These are phyloP conservation scores for Schizopygopsis malacanthus DNA, from an alignment of 2,797 vertebrate genomes.

Conservation along the genomic window DNA sequence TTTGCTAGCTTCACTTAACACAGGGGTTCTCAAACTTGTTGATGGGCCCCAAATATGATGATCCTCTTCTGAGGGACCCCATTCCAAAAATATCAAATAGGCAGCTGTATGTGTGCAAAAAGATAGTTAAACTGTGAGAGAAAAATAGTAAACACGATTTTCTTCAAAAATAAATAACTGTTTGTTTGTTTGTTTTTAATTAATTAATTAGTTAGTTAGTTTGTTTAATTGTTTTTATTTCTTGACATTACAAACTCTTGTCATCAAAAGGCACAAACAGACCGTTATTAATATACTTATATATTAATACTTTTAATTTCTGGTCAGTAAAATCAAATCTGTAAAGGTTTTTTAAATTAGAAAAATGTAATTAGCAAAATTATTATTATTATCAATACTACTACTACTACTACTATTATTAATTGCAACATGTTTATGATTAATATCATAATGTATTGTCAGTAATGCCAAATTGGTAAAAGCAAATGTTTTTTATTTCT, in stretches of 20 bases:
- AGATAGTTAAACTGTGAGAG: neutral
- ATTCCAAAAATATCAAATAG: neutral
- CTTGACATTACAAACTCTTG: neutral
- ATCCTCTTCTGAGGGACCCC: neutral
- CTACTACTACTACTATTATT: no score
- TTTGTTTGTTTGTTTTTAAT: no score
- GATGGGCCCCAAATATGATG: neutral
- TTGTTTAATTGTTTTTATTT: neutral
- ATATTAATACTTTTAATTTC: neutral
- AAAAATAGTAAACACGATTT: neutral
- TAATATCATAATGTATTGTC: neutral
- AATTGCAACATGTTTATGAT: neutral
- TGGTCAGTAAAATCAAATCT: neutral
- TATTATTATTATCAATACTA: neutral
- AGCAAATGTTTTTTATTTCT: neutral
- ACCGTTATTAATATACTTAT: neutral
- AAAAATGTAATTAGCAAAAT: neutral
- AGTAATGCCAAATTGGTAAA: neutral
- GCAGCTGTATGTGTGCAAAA: neutral
- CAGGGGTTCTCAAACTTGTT: neutral
- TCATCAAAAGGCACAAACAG: neutral
- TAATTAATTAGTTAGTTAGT: neutral
- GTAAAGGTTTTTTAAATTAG: neutral
- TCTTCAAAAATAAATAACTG: no score
- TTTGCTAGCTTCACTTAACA: neutral